Base-by-base conservation (phyloP, 1,140 invertebrate genomes). In the Drosophila carrolli region DNA sequence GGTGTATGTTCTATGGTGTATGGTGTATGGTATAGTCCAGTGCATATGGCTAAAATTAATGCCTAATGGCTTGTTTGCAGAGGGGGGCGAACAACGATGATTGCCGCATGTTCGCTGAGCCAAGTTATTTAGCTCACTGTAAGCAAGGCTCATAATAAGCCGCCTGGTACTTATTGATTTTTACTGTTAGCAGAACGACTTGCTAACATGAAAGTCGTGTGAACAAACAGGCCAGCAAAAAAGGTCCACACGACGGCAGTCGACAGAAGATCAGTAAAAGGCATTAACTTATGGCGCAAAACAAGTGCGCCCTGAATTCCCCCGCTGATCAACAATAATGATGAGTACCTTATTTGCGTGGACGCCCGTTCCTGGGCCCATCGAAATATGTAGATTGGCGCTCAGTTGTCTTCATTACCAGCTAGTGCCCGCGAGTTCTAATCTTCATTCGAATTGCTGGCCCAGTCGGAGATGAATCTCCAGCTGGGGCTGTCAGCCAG, bases 121-220 rank as follows among this genome's bases (percentile, higher is more conserved):
- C 74, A 70, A 86, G 82, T 78, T 86, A 86, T 86, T 86, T 88
- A 86, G 82, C 65, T 78, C 82, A 86, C 43, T 82, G 75, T 50
- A 41, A 29, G 43, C 37, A 35, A 51, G 50, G 35, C 67, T 68
- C 50, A 76, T 86, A 86, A 85, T 85, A 85, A 78, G 81, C 83
- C 56, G 44, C 75, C 44, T 59, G 82, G 82, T 88, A 88, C 82
- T 88, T 86, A 86, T 86, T 86, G 82, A 86, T 86, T 88, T 86
- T 86, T 86, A 86, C 82, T 88, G 82, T 86, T 86, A 86, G 55
- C 41, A 77, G 53, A 88, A 68, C 83, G 58, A 79, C 83, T 88
- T 86, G 83, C 77, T 88, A 88, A 86, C 82, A 86, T 86, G 82
- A 86, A 86, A 86, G 82, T 86, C 82, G 82, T 86, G 82, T 86